These are phyloP conservation scores for Phaethon lepturus DNA, from an alignment of 2,113 vertebrate genomes.

Conservation along the genomic window DNA sequence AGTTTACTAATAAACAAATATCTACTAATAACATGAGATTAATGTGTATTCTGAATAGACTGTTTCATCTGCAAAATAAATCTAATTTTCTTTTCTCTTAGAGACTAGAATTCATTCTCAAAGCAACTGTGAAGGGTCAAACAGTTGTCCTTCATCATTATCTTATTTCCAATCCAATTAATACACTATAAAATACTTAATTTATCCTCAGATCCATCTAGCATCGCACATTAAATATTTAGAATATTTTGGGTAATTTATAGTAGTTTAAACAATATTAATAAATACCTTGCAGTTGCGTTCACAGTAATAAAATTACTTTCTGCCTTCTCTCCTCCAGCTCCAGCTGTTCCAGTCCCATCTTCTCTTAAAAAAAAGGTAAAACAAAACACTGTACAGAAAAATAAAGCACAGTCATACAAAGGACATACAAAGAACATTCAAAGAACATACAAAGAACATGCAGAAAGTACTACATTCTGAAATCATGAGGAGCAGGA, in stretches of 20 bases:
- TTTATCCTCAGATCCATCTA: neutral
- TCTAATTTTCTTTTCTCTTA: neutral
- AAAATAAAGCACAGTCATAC: neutral
- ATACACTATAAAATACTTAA: neutral
- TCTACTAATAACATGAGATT: neutral
- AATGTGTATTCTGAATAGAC: neutral
- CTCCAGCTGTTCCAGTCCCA: neutral
- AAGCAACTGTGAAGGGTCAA: neutral
- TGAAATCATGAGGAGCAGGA: neutral
- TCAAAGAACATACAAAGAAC: neutral
- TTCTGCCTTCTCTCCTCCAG: neutral
- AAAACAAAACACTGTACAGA: neutral
- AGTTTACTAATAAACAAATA: too few relatives aligned
- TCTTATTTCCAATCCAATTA: neutral
- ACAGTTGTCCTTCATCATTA: neutral
- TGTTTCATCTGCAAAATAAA: neutral
- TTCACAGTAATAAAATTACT: neutral
- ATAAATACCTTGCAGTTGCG: neutral
- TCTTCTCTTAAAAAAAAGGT: neutral
- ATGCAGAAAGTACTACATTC: neutral
- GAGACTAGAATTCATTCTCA: neutral
- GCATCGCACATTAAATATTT: neutral
- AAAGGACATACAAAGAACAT: neutral
- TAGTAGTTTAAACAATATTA: neutral
- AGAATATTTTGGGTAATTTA: neutral